Conservation (phyloP, 2,888 invertebrate species). For the Tholera decimalis region DNA sequence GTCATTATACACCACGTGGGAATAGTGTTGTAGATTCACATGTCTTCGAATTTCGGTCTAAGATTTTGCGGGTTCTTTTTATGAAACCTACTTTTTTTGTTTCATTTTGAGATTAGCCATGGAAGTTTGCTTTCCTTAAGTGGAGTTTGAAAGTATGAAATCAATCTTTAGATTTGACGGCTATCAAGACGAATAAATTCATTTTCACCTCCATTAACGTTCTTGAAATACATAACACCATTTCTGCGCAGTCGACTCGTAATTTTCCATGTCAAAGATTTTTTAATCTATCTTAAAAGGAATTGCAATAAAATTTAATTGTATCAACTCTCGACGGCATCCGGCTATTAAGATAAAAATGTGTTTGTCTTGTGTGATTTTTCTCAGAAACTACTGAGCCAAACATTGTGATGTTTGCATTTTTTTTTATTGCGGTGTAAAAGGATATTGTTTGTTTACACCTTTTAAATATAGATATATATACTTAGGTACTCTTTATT, state of each 20-base stretch:
- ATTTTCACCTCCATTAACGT: constrained; percentile 7
- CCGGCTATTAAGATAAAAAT: constrained; percentile 57
- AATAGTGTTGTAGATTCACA: too few relatives aligned
- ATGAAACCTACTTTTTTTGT: too few relatives aligned
- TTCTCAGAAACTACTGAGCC: constrained; percentile 55
- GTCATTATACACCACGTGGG: too few relatives aligned
- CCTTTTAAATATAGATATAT: too few relatives aligned
- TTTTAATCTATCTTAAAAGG: constrained; percentile 27
- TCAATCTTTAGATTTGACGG: neutral
- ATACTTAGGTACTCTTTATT: too few relatives aligned
- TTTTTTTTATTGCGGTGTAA: constrained; percentile 46
- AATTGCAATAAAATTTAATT: constrained; percentile 53
- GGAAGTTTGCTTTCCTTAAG: neutral
- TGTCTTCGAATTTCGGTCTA: too few relatives aligned
- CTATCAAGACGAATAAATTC: constrained; percentile 13
- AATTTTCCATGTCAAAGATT: neutral
- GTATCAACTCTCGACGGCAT: constrained; percentile 49
- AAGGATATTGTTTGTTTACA: constrained; percentile 12
- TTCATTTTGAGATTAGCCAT: too few relatives aligned
- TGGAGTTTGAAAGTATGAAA: neutral
- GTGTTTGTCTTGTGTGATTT: constrained; percentile 52
- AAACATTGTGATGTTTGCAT: constrained; percentile 44
- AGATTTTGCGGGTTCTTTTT: too few relatives aligned
- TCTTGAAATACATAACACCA: constrained; percentile 26
- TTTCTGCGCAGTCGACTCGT: constrained; percentile 5